Conservation (phyloP, 2,113 vertebrate genomes). For the Acanthochromis polyacanthus region DNA sequence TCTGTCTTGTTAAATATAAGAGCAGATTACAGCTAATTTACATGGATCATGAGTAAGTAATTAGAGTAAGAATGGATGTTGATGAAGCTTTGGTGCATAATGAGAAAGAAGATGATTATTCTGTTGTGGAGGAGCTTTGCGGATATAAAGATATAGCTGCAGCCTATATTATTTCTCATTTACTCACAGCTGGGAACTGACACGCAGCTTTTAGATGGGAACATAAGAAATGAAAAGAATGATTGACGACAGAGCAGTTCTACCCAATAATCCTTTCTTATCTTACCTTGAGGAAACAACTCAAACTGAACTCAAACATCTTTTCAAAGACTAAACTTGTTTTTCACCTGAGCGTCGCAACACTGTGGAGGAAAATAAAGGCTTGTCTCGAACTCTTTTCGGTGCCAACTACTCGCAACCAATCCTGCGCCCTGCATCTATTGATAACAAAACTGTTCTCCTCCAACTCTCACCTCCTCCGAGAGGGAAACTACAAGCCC, state of each 20-base stretch:
- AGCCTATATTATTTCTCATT: constrained; percentile 17
- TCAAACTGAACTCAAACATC: constrained; percentile 33
- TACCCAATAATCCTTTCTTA: constrained; percentile 32
- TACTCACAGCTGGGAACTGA: neutral
- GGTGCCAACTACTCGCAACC: constrained; percentile 43
- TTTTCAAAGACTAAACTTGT: constrained; percentile 45
- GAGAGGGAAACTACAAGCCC: constrained; percentile 63
- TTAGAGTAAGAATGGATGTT: constrained; percentile 23
- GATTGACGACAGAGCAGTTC: constrained; percentile 16
- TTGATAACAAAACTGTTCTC: constrained; percentile 64
- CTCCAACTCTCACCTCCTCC: constrained; percentile 67
- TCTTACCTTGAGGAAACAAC: constrained; percentile 43
- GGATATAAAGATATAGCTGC: neutral
- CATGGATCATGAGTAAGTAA: constrained; percentile 15
- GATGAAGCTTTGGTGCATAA: constrained; percentile 20
- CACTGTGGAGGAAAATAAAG: constrained; percentile 49
- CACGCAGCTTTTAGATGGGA: neutral
- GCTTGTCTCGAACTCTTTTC: constrained; percentile 43
- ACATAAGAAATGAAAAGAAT: constrained; percentile 24
- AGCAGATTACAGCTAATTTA: constrained; percentile 30
- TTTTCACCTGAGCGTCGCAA: constrained; percentile 51
- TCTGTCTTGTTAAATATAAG: constrained; percentile 21
- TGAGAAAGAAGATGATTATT: constrained; percentile 12
- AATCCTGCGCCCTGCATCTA: constrained; percentile 59
- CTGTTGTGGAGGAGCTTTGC: neutral